Percentiles rank a stretch among this genome's conserved stretches.
phyloP scores from a whole-genome alignment of 2,888 invertebrate genomes.

The Oasisia sp. region DNA sequence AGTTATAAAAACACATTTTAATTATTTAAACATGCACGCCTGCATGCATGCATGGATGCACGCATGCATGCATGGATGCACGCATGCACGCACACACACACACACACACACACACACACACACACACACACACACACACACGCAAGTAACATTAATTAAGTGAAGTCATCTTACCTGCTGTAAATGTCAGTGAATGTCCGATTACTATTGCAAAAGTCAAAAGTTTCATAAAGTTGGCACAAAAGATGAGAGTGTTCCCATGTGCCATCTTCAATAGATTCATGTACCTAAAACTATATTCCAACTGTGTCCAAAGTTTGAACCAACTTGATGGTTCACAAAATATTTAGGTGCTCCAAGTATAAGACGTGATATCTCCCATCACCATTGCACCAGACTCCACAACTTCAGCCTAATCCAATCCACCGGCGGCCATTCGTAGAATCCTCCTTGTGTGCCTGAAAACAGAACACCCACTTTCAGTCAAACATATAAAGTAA shows the following conservation, averaged over 20 bases:
- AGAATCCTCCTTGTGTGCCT: background rate
- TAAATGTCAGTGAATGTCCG: background rate
- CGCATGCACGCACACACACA: too few relatives aligned
- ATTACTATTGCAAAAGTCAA: background rate
- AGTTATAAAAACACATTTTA: background rate
- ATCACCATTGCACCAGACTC: slow-evolving; percentile 12
- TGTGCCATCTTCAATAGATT: background rate
- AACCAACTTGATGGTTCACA: background rate
- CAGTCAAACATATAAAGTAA: background rate
- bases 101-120: background rate
- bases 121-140: too few relatives aligned
- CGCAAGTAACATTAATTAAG: background rate
- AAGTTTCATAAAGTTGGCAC: background rate
- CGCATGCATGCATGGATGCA: too few relatives aligned
- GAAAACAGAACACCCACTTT: background rate
- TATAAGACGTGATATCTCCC: background rate
- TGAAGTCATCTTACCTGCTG: slow-evolving; percentile 1
- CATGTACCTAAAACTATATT: background rate
- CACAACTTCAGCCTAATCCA: background rate
- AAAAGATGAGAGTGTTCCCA: background rate
- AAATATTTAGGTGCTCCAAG: background rate
- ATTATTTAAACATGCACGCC: background rate
- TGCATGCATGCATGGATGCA: too few relatives aligned
- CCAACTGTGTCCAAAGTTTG: background rate
- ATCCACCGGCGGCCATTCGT: background rate